These are phyloP conservation scores for Catotricha subobsoleta DNA, from an alignment of 2,888 invertebrate genomes.

Conservation along the genomic window DNA sequence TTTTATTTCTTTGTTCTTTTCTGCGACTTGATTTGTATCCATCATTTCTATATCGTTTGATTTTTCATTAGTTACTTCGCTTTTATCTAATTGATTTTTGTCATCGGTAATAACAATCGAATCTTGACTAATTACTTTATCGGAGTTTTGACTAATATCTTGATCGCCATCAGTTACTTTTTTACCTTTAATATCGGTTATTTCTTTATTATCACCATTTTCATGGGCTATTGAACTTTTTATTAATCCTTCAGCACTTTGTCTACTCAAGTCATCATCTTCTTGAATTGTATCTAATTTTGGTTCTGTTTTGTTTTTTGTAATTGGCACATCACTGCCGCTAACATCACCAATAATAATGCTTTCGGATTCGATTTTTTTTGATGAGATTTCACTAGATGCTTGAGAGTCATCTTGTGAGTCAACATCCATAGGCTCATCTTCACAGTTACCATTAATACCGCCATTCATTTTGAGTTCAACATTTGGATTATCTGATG, in stretches of 20 bases:
- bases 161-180: no score
- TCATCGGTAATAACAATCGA: no score
- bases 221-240: neutral
- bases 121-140: no score
- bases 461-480: constrained; percentile 21
- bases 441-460: constrained; percentile 15
- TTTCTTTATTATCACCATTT: neutral
- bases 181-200: neutral
- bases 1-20: neutral
- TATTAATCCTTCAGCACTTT: neutral
- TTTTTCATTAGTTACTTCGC: no score
- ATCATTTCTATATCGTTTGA: no score
- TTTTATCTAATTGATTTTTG: no score
- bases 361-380: constrained; percentile 2
- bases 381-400: constrained; percentile 1
- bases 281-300: neutral
- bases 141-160: no score
- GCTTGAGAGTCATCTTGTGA: constrained; percentile 13
- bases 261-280: neutral
- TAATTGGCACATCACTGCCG: constrained; percentile 9
- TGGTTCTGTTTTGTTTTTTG: constrained; percentile 10
- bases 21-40: neutral
- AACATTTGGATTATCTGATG: constrained; percentile 15
- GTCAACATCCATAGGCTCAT: constrained; percentile 15
- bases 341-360: constrained; percentile 9